phyloP scores from a whole-genome alignment of 2,797 vertebrate genomes.

The Acipenser transmontanus region DNA sequence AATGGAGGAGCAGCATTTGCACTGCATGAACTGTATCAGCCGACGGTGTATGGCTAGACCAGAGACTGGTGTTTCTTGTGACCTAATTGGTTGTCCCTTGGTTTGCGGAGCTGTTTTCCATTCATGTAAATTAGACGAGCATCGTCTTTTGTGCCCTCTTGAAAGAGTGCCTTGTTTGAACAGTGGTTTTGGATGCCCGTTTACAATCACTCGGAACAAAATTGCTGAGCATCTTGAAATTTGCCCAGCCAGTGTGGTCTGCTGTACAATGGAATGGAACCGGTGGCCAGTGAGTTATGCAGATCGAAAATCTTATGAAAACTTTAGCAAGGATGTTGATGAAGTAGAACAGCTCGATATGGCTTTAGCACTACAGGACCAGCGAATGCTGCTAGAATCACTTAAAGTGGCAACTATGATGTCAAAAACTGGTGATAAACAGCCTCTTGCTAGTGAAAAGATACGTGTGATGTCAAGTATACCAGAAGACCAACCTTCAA shows the following conservation, averaged over 20 bases:
- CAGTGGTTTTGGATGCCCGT: slow-evolving; percentile 87
- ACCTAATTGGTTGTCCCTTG: slow-evolving; percentile 85
- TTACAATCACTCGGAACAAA: slow-evolving; percentile 77
- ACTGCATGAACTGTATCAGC: slow-evolving; percentile 92
- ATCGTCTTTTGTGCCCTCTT: slow-evolving; percentile 84
- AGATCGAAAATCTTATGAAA: slow-evolving; percentile 92
- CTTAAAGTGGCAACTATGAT: slow-evolving; percentile 88
- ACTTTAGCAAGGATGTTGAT: slow-evolving; percentile 89
- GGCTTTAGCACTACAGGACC: slow-evolving; percentile 96
- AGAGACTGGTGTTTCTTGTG: slow-evolving; percentile 81
- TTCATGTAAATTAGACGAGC: slow-evolving; percentile 85
- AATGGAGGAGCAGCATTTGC: slow-evolving; percentile 84
- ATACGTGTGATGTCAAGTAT: slow-evolving; percentile 55
- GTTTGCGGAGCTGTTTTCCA: slow-evolving; percentile 96
- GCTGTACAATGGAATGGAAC: slow-evolving; percentile 99
- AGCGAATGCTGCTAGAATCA: slow-evolving; percentile 94
- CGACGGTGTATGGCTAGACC: slow-evolving; percentile 90
- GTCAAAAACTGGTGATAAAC: slow-evolving; percentile 73
- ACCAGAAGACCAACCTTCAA: slow-evolving; percentile 65
- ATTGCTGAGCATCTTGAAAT: slow-evolving; percentile 84
- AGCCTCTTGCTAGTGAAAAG: slow-evolving; percentile 57
- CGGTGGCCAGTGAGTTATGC: slow-evolving; percentile 97
- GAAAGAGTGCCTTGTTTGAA: slow-evolving; percentile 92
- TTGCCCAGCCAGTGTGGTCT: slow-evolving; percentile 93
- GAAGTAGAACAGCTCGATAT: slow-evolving; percentile 96